Evolutionary conservation across 2,888 invertebrate genomes (phyloP).

Genomic region (Melinaea menophilus): DNA sequence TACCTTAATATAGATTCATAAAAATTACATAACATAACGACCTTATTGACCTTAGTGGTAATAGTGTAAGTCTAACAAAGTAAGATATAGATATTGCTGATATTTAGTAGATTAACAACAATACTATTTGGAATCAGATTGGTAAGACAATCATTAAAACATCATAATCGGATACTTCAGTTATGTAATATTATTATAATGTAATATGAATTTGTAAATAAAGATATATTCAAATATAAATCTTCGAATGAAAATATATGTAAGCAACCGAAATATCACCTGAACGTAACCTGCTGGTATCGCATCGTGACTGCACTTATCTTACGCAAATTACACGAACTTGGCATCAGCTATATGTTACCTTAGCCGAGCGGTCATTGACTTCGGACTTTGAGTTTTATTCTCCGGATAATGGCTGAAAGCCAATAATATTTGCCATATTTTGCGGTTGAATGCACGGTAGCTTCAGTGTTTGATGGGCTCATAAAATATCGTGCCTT

Average conservation of each 20-base stretch:
- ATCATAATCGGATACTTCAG: too few species aligned
- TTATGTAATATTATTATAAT: too few species aligned
- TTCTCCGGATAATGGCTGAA: slow-evolving; percentile 30
- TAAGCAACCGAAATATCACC: background rate
- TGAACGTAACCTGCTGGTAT: slow-evolving; percentile 5
- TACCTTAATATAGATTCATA: too few species aligned
- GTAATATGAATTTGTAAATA: too few species aligned
- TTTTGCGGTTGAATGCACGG: slow-evolving; percentile 47
- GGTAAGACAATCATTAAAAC: too few species aligned
- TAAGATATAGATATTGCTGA: too few species aligned
- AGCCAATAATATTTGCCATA: slow-evolving; percentile 24
- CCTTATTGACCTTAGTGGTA: too few species aligned
- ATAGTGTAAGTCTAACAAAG: too few species aligned
- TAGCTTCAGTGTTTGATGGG: slow-evolving; percentile 57
- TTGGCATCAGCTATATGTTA: slow-evolving; percentile 16
- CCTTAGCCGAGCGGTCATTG: slow-evolving; percentile 18
- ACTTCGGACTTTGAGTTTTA: slow-evolving; percentile 19
- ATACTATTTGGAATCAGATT: too few species aligned
- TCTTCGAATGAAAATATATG: background rate
- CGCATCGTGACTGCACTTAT: slow-evolving; percentile 11
- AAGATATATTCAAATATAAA: background rate
- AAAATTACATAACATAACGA: too few species aligned
- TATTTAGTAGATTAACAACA: too few species aligned
- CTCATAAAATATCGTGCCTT: slow-evolving; percentile 46
- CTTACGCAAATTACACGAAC: slow-evolving; percentile 18